Evolutionary conservation across 2,113 vertebrate species (phyloP).

Genomic region (Nothobranchius furzeri): DNA sequence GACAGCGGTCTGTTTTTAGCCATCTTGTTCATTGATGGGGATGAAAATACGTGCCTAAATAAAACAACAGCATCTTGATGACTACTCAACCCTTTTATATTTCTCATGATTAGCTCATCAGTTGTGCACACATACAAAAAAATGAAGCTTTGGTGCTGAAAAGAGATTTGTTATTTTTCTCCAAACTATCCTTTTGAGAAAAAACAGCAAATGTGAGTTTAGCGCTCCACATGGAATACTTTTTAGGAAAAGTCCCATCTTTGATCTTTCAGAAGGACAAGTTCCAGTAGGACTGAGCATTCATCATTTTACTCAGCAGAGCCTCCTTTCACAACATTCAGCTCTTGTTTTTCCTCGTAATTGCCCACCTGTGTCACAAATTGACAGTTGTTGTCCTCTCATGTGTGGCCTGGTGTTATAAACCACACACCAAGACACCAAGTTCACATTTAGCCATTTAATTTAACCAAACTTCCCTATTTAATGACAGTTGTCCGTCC

Average conservation of each 20-base stretch:
- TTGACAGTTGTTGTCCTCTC: slow-evolving; percentile 37
- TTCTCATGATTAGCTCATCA: slow-evolving; percentile 24
- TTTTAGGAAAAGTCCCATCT: background rate
- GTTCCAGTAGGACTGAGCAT: slow-evolving; percentile 22
- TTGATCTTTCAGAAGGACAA: slow-evolving; percentile 29
- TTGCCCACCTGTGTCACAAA: slow-evolving; percentile 62
- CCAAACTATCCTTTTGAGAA: no score
- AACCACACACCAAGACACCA: slow-evolving; percentile 70
- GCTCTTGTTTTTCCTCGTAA: slow-evolving; percentile 38
- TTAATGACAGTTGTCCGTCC: slow-evolving; percentile 3
- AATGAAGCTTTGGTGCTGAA: background rate
- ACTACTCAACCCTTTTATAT: slow-evolving; percentile 25
- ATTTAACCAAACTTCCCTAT: slow-evolving; percentile 15
- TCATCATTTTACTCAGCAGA: slow-evolving; percentile 6
- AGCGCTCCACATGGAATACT: no score
- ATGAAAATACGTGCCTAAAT: slow-evolving; percentile 35
- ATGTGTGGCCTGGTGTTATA: slow-evolving; percentile 67
- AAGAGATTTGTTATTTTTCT: background rate
- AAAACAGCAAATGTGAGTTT: no score
- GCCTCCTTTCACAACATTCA: slow-evolving; percentile 28
- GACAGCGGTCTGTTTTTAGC: slow-evolving; percentile 54
- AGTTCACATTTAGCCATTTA: background rate
- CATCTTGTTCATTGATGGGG: slow-evolving; percentile 14
- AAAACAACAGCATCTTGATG: slow-evolving; percentile 24
- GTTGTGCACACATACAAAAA: background rate